phyloP scores from a whole-genome alignment of 2,888 invertebrate species.

The Eudasyphora cyanicolor region DNA sequence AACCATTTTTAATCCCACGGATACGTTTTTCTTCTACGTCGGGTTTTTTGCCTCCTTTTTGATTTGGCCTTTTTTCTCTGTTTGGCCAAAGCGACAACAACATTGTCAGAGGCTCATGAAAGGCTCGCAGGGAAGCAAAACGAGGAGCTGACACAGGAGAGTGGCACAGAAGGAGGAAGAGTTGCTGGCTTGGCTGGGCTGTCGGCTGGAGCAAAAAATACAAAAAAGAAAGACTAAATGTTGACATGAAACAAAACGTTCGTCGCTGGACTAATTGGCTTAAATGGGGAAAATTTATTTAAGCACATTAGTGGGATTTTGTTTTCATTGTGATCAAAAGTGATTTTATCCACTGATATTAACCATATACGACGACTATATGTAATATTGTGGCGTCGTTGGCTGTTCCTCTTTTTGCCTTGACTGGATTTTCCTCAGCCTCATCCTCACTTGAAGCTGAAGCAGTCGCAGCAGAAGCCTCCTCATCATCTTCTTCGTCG shows the following conservation, averaged over 20 bases:
- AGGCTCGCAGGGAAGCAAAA: slow-evolving; percentile 24
- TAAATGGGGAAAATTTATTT: slow-evolving; percentile 71
- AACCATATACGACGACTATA: slow-evolving; percentile 26
- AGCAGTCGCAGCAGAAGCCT: not conserved
- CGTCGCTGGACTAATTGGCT: slow-evolving; percentile 78
- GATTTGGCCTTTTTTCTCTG: slow-evolving; percentile 22
- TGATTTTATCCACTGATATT: slow-evolving; percentile 63
- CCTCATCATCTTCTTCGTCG: not conserved
- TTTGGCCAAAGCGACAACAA: slow-evolving; percentile 50
- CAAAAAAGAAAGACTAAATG: slow-evolving; percentile 54
- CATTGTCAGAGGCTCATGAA: slow-evolving; percentile 46
- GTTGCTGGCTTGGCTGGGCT: not conserved
- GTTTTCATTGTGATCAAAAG: slow-evolving; percentile 64
- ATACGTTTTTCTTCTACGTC: slow-evolving; percentile 54
- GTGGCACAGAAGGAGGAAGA: slow-evolving; percentile 40
- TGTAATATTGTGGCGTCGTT: slow-evolving; percentile 40
- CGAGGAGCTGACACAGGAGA: slow-evolving; percentile 35
- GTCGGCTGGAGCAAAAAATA: slow-evolving; percentile 60
- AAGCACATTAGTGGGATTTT: slow-evolving; percentile 70
- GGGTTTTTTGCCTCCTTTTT: slow-evolving; percentile 42
- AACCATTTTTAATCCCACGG: slow-evolving; percentile 74
- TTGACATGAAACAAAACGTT: slow-evolving; percentile 77
- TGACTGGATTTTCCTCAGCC: not conserved
- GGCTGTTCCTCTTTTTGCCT: slow-evolving; percentile 37
- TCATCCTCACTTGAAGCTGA: no score